These are phyloP conservation scores for Myathropa florea DNA, from an alignment of 2,888 invertebrate genomes.

Conservation along the genomic window DNA sequence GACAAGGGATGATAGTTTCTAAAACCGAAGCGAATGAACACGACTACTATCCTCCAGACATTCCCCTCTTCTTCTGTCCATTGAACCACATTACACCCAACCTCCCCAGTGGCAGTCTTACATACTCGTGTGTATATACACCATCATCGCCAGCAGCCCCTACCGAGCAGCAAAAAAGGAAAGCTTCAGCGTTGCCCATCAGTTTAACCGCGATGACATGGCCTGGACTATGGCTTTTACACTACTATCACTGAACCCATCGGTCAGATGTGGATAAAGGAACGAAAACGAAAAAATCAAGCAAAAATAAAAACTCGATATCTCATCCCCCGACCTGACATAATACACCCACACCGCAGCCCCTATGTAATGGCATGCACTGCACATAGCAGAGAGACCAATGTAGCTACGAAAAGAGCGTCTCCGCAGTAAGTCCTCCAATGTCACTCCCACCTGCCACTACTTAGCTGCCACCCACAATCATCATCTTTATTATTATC, in stretches of 20 bases:
- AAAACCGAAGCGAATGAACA: constrained; percentile 24
- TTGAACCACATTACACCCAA: constrained; percentile 39
- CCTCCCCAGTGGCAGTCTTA: neutral
- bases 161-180: constrained; percentile 20
- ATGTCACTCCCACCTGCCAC: constrained; percentile 69
- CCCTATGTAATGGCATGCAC: constrained; percentile 18
- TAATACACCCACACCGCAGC: constrained; percentile 2
- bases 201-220: constrained; percentile 80
- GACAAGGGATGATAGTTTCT: constrained; percentile 60
- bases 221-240: constrained; percentile 78
- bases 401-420: neutral
- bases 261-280: constrained; percentile 60
- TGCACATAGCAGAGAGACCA: constrained; percentile 13
- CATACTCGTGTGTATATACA: neutral
- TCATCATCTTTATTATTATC: constrained; percentile 69
- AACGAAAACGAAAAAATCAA: constrained; percentile 16
- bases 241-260: constrained; percentile 70
- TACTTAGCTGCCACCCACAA: constrained; percentile 69
- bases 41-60: constrained; percentile 13
- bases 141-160: constrained; percentile 28
- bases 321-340: constrained; percentile 11
- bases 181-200: constrained; percentile 75
- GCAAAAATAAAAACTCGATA: neutral
- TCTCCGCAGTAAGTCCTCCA: constrained; percentile 21
- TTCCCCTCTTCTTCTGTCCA: constrained; percentile 27